phyloP scores from a whole-genome alignment of 2,113 vertebrate genomes.

The Plecturocebus donacophilus region DNA sequence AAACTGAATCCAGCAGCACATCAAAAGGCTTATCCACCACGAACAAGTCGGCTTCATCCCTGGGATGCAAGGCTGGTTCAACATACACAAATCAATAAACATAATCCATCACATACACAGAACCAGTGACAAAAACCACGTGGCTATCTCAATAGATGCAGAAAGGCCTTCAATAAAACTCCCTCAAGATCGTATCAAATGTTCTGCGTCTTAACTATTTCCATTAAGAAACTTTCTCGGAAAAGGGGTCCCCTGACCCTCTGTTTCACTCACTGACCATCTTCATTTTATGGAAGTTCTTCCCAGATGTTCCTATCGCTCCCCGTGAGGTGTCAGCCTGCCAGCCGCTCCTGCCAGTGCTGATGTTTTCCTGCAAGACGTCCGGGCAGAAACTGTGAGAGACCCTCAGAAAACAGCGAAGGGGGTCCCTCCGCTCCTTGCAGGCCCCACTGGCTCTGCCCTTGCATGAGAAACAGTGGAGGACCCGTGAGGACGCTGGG shows the following conservation, averaged over 20 bases:
- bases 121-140: no score
- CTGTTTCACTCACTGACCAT: neutral
- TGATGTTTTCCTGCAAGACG: neutral
- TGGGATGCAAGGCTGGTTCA: no score
- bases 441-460: no score
- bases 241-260: neutral
- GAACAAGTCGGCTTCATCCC: no score
- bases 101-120: no score
- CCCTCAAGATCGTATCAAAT: neutral
- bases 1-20: no score
- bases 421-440: no score
- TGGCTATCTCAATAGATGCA: no score
- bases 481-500: fast-evolving
- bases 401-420: neutral
- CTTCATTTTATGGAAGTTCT: neutral
- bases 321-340: neutral
- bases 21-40: no score
- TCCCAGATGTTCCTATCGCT: neutral
- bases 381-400: neutral
- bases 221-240: neutral
- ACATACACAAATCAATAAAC: no score
- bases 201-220: neutral
- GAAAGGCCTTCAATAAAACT: no score
- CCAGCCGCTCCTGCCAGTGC: neutral
- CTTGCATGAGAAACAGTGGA: no score